Conservation (phyloP, 2,113 vertebrate species). For the Blennius ocellaris region DNA sequence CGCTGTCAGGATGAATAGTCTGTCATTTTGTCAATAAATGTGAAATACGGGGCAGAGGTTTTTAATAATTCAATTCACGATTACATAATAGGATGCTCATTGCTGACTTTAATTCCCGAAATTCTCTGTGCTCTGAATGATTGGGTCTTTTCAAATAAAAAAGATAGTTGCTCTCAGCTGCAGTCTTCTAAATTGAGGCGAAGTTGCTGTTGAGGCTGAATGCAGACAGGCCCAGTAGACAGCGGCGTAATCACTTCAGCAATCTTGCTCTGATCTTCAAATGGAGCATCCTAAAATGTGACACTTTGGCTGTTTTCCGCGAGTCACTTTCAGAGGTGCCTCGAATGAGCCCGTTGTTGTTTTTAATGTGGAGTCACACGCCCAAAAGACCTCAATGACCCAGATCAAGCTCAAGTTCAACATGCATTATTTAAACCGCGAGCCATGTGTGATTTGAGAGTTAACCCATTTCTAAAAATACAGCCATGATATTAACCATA, state of each 20-base stretch:
- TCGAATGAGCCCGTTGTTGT: slow-evolving; percentile 33
- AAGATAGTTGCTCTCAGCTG: slow-evolving; percentile 30
- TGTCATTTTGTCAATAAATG: slow-evolving; percentile 67
- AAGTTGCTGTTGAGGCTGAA: slow-evolving; percentile 33
- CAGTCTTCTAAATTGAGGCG: slow-evolving; percentile 35
- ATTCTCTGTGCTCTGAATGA: slow-evolving; percentile 36
- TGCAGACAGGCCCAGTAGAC: slow-evolving; percentile 27
- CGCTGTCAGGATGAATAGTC: slow-evolving; percentile 64
- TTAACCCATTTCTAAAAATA: slow-evolving; percentile 55
- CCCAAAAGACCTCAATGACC: slow-evolving; percentile 52
- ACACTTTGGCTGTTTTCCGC: slow-evolving; percentile 32
- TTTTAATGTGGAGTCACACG: slow-evolving; percentile 46
- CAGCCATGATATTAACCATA: slow-evolving; percentile 4
- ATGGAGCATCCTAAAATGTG: slow-evolving; percentile 33
- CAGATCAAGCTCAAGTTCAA: slow-evolving; percentile 42
- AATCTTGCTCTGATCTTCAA: slow-evolving; percentile 37
- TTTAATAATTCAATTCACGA: slow-evolving; percentile 64
- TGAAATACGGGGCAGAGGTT: slow-evolving; percentile 39
- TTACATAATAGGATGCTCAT: slow-evolving; percentile 36
- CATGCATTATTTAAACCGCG: slow-evolving; percentile 57
- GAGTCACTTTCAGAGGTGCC: slow-evolving; percentile 36
- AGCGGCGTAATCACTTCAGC: slow-evolving; percentile 41
- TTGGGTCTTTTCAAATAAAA: slow-evolving; percentile 27
- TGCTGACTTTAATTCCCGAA: slow-evolving; percentile 39
- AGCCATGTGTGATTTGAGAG: slow-evolving; percentile 32